These are phyloP conservation scores for Homarus gammarus DNA, from an alignment of 2,888 invertebrate genomes.

Conservation along the genomic window DNA sequence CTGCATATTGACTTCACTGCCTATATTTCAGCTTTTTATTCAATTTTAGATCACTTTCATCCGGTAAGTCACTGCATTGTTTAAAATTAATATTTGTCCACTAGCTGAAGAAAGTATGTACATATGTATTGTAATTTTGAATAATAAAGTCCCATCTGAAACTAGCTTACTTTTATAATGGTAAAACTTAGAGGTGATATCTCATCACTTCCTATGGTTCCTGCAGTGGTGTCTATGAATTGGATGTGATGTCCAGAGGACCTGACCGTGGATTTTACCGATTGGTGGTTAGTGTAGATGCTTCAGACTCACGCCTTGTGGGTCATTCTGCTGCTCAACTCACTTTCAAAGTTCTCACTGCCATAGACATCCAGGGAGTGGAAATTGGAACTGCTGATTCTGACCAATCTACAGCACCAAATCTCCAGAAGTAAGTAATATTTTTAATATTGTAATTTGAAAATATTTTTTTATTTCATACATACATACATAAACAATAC, in stretches of 20 bases:
- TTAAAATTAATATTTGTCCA: too few species aligned
- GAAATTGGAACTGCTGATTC: slow-evolving; percentile 94
- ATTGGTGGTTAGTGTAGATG: slow-evolving; percentile 86
- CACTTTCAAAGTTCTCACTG: slow-evolving; percentile 83
- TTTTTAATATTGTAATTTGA: slow-evolving; percentile 7
- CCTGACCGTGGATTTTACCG: slow-evolving; percentile 92
- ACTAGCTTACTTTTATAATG: not conserved
- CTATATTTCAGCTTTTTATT: too few species aligned
- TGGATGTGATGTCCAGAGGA: slow-evolving; percentile 88
- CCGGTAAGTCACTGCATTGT: too few species aligned
- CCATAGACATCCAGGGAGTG: slow-evolving; percentile 87
- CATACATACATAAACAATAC: too few species aligned
- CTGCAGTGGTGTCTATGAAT: slow-evolving; percentile 82
- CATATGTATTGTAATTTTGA: too few species aligned
- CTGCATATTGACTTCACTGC: too few species aligned
- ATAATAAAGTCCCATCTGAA: too few species aligned
- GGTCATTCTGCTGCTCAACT: slow-evolving; percentile 82
- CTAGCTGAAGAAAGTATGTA: too few species aligned
- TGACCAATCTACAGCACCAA: slow-evolving; percentile 89
- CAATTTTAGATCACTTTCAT: too few species aligned
- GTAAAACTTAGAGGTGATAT: not conserved
- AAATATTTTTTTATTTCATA: too few species aligned
- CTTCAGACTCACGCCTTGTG: slow-evolving; percentile 82
- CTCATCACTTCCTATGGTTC: too few species aligned
- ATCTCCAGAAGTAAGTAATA: slow-evolving; percentile 83